Conservation (phyloP, 2,113 vertebrate genomes). For the Eonycteris spelaea region DNA sequence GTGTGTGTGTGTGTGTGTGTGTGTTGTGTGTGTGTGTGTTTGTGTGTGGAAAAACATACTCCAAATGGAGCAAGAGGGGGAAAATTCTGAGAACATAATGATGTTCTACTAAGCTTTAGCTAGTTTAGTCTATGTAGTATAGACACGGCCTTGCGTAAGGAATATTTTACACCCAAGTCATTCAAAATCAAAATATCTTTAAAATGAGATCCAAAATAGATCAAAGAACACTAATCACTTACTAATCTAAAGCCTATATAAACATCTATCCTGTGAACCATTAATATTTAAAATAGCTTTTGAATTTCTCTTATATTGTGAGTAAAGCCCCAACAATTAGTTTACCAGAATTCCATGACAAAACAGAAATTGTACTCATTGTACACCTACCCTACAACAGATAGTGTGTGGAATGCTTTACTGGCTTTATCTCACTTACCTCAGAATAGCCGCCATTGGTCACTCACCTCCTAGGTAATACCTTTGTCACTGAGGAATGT, state of each 20-base stretch:
- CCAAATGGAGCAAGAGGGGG: neutral
- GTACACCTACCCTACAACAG: neutral
- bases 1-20: neutral
- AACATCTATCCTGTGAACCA: neutral
- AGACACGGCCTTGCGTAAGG: neutral
- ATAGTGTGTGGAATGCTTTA: neutral
- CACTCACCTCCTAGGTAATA: neutral
- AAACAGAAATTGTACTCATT: neutral
- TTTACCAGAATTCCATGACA: neutral
- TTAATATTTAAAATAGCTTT: constrained; percentile 6
- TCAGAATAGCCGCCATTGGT: neutral
- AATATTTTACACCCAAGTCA: neutral
- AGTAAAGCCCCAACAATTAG: neutral
- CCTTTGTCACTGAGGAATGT: neutral
- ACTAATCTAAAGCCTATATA: constrained; percentile 36
- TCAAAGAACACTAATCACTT: neutral
- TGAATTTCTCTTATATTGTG: neutral
- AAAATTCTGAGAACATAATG: neutral
- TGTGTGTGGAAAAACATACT: neutral
- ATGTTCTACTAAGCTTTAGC: neutral
- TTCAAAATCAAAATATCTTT: constrained; percentile 41
- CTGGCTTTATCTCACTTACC: neutral
- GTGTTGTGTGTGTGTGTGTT: neutral
- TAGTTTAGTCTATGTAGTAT: neutral
- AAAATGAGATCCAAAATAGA: constrained; percentile 12